Conservation (phyloP, 2,113 vertebrate genomes). For the Dissostichus mawsoni region DNA sequence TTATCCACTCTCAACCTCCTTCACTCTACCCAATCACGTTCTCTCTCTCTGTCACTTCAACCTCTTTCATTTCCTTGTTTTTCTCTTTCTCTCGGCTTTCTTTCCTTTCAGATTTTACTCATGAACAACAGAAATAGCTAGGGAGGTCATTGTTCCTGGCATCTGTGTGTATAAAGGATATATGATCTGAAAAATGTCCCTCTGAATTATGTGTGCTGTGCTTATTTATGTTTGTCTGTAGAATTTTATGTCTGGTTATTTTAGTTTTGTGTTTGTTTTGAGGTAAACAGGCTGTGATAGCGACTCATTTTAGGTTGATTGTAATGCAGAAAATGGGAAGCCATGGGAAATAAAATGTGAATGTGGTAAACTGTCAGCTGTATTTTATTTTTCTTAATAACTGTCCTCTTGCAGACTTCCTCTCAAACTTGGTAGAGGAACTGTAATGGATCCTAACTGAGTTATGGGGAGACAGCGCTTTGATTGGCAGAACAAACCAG, state of each 20-base stretch:
- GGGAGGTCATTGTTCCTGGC: not conserved
- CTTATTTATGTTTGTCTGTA: slow-evolving; percentile 39
- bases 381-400: slow-evolving; percentile 10
- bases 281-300: slow-evolving; percentile 21
- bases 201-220: slow-evolving; percentile 16
- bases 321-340: slow-evolving; percentile 46
- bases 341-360: slow-evolving; percentile 77
- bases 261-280: slow-evolving; percentile 39
- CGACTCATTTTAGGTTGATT: slow-evolving; percentile 56
- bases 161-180: slow-evolving; percentile 8
- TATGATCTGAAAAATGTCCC: slow-evolving; percentile 20
- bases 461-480: slow-evolving; percentile 7
- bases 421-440: slow-evolving; percentile 5
- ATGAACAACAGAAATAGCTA: slow-evolving; percentile 32
- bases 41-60: slow-evolving; percentile 24
- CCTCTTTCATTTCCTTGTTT: slow-evolving; percentile 21
- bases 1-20: slow-evolving; percentile 44
- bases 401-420: slow-evolving; percentile 16
- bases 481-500: slow-evolving; percentile 3
- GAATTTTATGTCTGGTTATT: slow-evolving; percentile 37
- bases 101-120: slow-evolving; percentile 32
- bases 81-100: slow-evolving; percentile 1
- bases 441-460: slow-evolving; percentile 20
- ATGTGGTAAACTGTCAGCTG: slow-evolving; percentile 43
- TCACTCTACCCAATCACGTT: slow-evolving; percentile 29